Evolutionary conservation across 2,113 vertebrate species (phyloP), one percentile per base, ranked within the genome.

Genomic region (Taxidea taxus): DNA sequence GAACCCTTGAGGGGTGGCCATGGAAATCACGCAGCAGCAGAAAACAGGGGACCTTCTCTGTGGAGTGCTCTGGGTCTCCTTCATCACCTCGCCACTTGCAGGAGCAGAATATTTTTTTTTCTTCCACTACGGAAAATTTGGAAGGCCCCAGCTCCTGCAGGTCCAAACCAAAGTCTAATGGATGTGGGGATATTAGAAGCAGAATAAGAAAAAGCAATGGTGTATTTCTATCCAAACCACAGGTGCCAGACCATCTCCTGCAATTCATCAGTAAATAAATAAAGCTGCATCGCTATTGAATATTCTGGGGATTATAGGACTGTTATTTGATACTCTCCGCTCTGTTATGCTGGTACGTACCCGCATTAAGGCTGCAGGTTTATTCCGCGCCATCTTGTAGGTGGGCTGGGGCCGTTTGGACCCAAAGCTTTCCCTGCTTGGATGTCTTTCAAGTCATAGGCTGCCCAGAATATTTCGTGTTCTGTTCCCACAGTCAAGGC

Each of bases 391-490:
- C 90, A 66, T 87, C 58, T 47, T 89, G 44, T 88, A 78, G 29
- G 81, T 68, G 77, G 88, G 77, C 88, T 90, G 21, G 20, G 51
- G 6, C 31, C 13, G 58, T 31, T 7, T 12, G 27, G 91, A 34
- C 56, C 44, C 66, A 49, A 47, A 78, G 49, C 51, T 82, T 83
- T 81, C 94, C 85, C 75, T 7, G 85, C 81, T 98, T 97, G 97
- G 98, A 97, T 75, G 70, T 49, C 97, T 98, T 96, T 98, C 97
- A 98, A 98, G 96, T 96, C 97, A 95, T 74, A 94, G 92, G 89
- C 97, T 96, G 93, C 77, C 92, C 97, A 72, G 96, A 97, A 96
- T 97, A 98, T 97, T 98, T 98, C 98, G 95, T 97, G 77, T 80
- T 78, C 97, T 97, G 75, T 98, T 93, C 94, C 86, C 68, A 95